phyloP scores from a whole-genome alignment of 2,113 vertebrate species.

The Brachypodius melanocephalos region DNA sequence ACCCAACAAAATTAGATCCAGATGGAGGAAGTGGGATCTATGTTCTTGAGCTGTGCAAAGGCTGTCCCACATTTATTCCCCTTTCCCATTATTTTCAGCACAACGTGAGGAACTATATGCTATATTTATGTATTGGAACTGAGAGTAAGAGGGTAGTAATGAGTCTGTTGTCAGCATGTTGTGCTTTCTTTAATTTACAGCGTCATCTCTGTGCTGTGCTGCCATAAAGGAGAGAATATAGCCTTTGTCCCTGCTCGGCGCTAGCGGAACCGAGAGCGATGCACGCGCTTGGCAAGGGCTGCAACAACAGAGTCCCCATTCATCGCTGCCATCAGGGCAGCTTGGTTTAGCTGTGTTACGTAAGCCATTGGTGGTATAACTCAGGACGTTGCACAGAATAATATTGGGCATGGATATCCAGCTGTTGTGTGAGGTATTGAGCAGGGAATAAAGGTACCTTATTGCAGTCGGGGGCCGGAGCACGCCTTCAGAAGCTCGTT shows the following conservation, averaged over 20 bases:
- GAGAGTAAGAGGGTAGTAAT: neutral
- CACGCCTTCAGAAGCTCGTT: neutral
- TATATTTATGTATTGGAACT: neutral
- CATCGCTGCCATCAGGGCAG: neutral
- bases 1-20: neutral
- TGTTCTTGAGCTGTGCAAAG: neutral
- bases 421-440: neutral
- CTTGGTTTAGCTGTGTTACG: conserved; percentile 37
- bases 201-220: neutral
- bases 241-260: neutral
- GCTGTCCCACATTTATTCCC: neutral
- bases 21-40: neutral
- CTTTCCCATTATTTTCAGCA: neutral
- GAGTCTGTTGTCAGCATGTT: neutral
- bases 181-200: conserved; percentile 4
- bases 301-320: conserved; percentile 45
- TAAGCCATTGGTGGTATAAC: conserved; percentile 11
- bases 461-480: neutral
- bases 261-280: neutral
- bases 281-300: neutral
- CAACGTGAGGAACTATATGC: neutral
- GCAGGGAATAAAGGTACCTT: neutral
- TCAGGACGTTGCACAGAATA: neutral
- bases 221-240: conserved; percentile 29
- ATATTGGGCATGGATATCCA: neutral